Evolutionary conservation across 1,140 invertebrate species (phyloP).

Genomic region (Lordiphosa mommai): DNA sequence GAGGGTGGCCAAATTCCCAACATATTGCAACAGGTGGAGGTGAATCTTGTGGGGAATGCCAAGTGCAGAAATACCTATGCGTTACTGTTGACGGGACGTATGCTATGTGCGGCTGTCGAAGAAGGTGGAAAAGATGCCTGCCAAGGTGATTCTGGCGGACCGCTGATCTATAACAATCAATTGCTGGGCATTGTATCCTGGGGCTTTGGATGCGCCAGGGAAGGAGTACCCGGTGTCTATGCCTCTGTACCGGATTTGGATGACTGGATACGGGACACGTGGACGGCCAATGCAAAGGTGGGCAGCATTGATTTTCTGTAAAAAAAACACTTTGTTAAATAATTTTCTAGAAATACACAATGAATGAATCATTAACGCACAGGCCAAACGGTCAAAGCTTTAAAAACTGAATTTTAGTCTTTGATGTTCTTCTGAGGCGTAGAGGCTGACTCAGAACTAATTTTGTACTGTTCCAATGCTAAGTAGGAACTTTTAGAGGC

Average conservation of each 20-base stretch:
- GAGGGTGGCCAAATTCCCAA: conserved; percentile 43
- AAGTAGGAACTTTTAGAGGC: too few species aligned
- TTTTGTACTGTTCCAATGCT: too few species aligned
- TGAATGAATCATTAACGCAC: too few species aligned
- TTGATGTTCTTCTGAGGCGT: too few species aligned
- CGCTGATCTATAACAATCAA: conserved; percentile 70
- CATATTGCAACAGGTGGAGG: conserved; percentile 47
- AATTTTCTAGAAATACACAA: too few species aligned
- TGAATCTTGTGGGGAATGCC: conserved; percentile 47
- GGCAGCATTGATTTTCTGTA: conserved; percentile 50
- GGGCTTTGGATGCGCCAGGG: conserved; percentile 85
- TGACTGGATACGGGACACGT: conserved; percentile 64
- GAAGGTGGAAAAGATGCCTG: conserved; percentile 81
- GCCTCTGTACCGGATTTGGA: conserved; percentile 82
- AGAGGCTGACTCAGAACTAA: too few species aligned
- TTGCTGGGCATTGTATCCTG: conserved; percentile 84
- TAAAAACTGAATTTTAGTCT: too few species aligned
- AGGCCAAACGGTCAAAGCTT: too few species aligned
- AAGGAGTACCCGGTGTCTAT: conserved; percentile 84
- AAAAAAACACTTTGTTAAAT: neutral
- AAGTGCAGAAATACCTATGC: conserved; percentile 46
- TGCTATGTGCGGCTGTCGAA: conserved; percentile 81
- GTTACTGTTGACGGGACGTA: conserved; percentile 79
- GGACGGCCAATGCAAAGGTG: conserved; percentile 6
- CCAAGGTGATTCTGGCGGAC: conserved; percentile 80